phyloP scores from a whole-genome alignment of 2,888 invertebrate species.

The Quadroppia sp. region DNA sequence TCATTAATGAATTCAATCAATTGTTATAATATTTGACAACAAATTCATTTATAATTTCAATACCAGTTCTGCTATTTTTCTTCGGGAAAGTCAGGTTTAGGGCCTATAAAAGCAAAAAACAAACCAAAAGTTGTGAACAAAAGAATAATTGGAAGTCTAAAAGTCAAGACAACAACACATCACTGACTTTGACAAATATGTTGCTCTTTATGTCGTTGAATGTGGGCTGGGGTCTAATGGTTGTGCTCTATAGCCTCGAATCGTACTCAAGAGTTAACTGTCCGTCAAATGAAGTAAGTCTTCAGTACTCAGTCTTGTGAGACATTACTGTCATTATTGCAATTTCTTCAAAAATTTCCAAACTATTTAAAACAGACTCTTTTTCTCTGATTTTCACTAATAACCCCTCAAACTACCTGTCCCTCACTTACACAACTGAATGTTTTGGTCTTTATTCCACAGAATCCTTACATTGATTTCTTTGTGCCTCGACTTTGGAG shows the following conservation, averaged over 20 bases:
- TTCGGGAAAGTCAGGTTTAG: constrained; percentile 23
- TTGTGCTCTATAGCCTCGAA: constrained; percentile 78
- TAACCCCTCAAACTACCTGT: no score
- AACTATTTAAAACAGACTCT: no score
- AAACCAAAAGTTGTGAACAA: neutral
- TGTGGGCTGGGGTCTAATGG: constrained; percentile 69
- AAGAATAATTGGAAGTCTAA: no score
- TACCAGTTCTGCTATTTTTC: constrained; percentile 30
- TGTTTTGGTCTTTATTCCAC: neutral
- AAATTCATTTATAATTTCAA: no score
- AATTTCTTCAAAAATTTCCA: neutral
- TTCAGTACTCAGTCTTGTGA: constrained; percentile 51
- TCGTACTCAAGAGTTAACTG: constrained; percentile 75
- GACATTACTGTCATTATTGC: no score
- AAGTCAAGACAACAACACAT: neutral
- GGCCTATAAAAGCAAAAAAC: neutral
- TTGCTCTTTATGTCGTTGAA: constrained; percentile 76
- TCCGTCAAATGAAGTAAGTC: constrained; percentile 49
- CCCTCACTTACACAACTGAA: no score
- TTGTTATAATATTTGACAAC: no score
- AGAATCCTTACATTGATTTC: neutral
- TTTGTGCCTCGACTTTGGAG: constrained; percentile 1
- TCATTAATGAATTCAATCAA: no score
- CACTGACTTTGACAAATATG: constrained; percentile 63
- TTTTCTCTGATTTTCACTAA: no score